Conservation (phyloP, 2,797 vertebrate genomes). For the Schizothorax lantsangensis region DNA sequence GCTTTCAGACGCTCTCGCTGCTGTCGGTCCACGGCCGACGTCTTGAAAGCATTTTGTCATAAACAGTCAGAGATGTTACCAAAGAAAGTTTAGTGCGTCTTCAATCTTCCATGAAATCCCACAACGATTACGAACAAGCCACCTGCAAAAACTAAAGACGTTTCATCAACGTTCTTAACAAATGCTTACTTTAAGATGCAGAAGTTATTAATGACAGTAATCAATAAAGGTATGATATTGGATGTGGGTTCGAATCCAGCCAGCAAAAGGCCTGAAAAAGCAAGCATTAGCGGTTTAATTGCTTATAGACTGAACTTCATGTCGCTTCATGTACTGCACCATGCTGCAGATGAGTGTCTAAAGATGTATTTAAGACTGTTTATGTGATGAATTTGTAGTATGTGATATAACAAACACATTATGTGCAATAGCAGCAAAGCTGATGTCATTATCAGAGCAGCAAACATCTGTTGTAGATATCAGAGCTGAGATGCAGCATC, state of each 20-base stretch:
- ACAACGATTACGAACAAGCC: not conserved
- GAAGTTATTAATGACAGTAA: not conserved
- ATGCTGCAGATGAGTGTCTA: not conserved
- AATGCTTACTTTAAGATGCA: not conserved
- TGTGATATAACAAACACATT: not conserved
- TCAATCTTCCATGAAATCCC: not conserved
- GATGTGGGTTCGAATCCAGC: not conserved
- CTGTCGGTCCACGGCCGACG: not conserved
- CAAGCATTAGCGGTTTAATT: not conserved
- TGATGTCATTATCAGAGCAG: not conserved
- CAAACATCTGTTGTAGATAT: constrained; percentile 7
- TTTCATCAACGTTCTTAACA: not conserved
- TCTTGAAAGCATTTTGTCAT: not conserved
- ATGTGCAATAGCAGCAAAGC: not conserved
- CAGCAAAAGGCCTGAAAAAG: not conserved
- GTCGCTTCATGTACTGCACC: not conserved
- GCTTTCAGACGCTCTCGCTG: not conserved
- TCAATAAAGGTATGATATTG: not conserved
- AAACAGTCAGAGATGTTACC: not conserved
- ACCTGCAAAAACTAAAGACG: not conserved
- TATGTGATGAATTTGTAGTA: too few species aligned
- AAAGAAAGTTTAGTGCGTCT: not conserved
- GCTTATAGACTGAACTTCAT: not conserved
- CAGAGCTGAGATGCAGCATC: not conserved
- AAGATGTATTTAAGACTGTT: not conserved